phyloP scores from a whole-genome alignment of 2,888 invertebrate species.

The Limnephilus rhombicus region DNA sequence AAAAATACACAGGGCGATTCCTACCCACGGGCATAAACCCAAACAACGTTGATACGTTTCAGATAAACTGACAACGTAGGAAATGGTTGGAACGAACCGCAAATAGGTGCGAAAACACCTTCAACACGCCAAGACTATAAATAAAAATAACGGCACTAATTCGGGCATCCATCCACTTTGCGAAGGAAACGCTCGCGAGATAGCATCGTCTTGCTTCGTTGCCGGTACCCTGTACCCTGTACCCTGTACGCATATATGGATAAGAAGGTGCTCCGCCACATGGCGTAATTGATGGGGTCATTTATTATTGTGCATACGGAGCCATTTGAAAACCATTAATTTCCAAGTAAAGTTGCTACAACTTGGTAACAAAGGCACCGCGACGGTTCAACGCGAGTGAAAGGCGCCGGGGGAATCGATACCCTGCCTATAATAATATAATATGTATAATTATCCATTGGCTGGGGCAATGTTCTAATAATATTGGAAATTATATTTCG shows the following conservation, averaged over 20 bases:
- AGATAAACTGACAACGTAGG: constrained; percentile 59
- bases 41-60: constrained; percentile 55
- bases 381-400: not conserved
- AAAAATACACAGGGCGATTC: constrained; percentile 43
- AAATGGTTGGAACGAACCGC: constrained; percentile 53
- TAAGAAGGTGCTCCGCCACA: constrained; percentile 59
- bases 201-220: constrained; percentile 59
- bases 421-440: not conserved
- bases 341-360: constrained; percentile 28
- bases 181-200: constrained; percentile 55
- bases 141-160: constrained; percentile 65
- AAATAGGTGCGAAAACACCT: constrained; percentile 56
- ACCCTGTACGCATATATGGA: constrained; percentile 58
- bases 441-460: not conserved
- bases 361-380: not conserved
- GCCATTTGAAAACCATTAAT: constrained; percentile 37
- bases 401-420: not conserved
- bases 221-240: constrained; percentile 33
- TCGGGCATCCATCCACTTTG: constrained; percentile 54
- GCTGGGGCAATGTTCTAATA: not conserved
- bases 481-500: not conserved
- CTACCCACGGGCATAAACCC: constrained; percentile 33
- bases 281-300: constrained; percentile 64
- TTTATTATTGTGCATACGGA: constrained; percentile 61
- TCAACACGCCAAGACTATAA: constrained; percentile 61